Conservation (phyloP, 2,797 vertebrate genomes). For the Enteromius afrohamiltoni region DNA sequence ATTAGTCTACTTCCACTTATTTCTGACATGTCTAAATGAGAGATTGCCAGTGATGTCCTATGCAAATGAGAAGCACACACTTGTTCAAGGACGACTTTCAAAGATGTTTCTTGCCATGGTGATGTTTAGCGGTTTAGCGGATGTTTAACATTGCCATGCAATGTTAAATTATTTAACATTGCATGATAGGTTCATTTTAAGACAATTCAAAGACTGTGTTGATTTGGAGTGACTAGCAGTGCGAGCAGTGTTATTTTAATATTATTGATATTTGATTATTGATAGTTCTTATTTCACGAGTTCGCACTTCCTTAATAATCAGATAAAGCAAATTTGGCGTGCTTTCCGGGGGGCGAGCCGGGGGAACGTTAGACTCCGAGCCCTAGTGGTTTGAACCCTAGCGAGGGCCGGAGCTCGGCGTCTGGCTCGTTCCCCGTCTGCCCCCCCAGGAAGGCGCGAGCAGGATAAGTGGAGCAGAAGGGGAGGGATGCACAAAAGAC, state of each 20-base stretch:
- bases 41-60: conserved; percentile 77
- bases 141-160: too few species aligned
- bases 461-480: too few species aligned
- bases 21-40: conserved; percentile 75
- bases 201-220: background rate
- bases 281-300: background rate
- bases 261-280: background rate
- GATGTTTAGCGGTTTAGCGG: too few species aligned
- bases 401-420: too few species aligned
- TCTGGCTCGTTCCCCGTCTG: too few species aligned
- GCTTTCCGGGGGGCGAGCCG: too few species aligned
- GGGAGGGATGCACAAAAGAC: too few species aligned
- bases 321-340: too few species aligned
- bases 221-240: background rate
- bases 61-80: conserved; percentile 76
- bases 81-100: conserved; percentile 73
- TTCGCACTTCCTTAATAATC: too few species aligned
- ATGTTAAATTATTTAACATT: background rate
- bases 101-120: conserved; percentile 60
- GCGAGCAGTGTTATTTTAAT: background rate
- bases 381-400: too few species aligned
- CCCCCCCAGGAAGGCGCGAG: too few species aligned
- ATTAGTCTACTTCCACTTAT: conserved; percentile 76
- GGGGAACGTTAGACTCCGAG: too few species aligned
- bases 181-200: background rate